phyloP scores from a whole-genome alignment of 2,113 vertebrate species.

The Chlamydotis undulata region DNA sequence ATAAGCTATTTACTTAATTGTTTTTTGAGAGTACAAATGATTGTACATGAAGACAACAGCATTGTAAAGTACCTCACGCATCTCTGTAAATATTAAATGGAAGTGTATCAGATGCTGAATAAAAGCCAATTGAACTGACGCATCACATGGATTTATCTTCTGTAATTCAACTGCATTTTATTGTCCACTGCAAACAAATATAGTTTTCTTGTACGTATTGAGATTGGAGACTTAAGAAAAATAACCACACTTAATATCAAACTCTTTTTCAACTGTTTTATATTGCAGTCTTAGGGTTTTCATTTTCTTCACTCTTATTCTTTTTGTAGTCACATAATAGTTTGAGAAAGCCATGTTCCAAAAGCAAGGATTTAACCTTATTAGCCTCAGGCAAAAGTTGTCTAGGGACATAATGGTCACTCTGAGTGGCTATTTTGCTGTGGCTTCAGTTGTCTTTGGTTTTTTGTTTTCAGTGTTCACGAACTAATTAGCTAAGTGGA shows the following conservation, averaged over 20 bases:
- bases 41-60: not conserved
- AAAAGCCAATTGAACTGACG: constrained; percentile 59
- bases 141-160: constrained; percentile 33
- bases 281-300: not conserved
- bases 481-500: not conserved
- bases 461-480: not conserved
- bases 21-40: not conserved
- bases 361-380: not conserved
- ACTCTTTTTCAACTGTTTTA: not conserved
- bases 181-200: not conserved
- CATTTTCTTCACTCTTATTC: not conserved
- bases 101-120: constrained; percentile 27
- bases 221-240: constrained; percentile 1
- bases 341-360: not conserved
- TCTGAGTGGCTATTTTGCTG: not conserved
- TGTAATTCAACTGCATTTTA: constrained; percentile 25
- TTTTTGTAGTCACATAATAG: not conserved
- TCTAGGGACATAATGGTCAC: not conserved
- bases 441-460: not conserved
- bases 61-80: not conserved
- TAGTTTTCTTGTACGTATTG: not conserved
- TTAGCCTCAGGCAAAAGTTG: not conserved
- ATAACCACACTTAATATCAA: not conserved
- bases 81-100: constrained; percentile 23
- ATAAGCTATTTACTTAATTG: not conserved